Evolutionary conservation across 2,797 vertebrate genomes (phyloP).

Genomic region (Atherinosoma microstoma): DNA sequence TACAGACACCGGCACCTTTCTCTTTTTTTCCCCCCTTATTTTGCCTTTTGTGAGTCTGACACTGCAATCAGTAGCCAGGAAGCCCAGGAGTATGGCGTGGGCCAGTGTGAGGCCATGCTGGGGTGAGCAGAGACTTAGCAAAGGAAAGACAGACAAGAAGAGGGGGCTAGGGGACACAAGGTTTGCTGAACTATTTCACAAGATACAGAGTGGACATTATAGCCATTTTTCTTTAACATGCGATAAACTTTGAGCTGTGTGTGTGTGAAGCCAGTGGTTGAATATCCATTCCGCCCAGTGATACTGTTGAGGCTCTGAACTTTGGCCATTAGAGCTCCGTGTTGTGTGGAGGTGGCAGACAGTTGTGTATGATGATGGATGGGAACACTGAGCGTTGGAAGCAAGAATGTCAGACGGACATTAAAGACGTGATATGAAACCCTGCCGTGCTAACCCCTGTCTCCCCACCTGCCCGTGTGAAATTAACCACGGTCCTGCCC

Average conservation of each 20-base stretch:
- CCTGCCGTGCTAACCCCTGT: slow-evolving; percentile 40
- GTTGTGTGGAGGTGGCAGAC: slow-evolving; percentile 31
- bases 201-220: background rate
- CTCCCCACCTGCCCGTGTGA: slow-evolving; percentile 49
- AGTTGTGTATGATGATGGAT: slow-evolving; percentile 45
- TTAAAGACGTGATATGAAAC: slow-evolving; percentile 63
- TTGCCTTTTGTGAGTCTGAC: slow-evolving; percentile 78
- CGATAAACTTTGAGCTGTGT: background rate
- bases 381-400: slow-evolving; percentile 40
- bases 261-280: slow-evolving; percentile 45
- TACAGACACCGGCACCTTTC: slow-evolving; percentile 75
- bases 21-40: slow-evolving; percentile 67
- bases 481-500: slow-evolving; percentile 42
- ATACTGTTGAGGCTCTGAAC: slow-evolving; percentile 41
- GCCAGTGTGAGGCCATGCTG: slow-evolving; percentile 44
- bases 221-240: background rate
- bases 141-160: slow-evolving; percentile 17
- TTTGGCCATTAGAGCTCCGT: slow-evolving; percentile 1
- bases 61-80: slow-evolving; percentile 72
- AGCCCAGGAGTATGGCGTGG: slow-evolving; percentile 65
- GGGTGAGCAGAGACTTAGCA: slow-evolving; percentile 50
- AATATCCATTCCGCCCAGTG: slow-evolving; percentile 54
- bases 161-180: slow-evolving; percentile 3
- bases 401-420: slow-evolving; percentile 62
- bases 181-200: slow-evolving; percentile 2